These are phyloP conservation scores for Oxystoma pomonae DNA, from an alignment of 2,888 invertebrate species.

Conservation along the genomic window DNA sequence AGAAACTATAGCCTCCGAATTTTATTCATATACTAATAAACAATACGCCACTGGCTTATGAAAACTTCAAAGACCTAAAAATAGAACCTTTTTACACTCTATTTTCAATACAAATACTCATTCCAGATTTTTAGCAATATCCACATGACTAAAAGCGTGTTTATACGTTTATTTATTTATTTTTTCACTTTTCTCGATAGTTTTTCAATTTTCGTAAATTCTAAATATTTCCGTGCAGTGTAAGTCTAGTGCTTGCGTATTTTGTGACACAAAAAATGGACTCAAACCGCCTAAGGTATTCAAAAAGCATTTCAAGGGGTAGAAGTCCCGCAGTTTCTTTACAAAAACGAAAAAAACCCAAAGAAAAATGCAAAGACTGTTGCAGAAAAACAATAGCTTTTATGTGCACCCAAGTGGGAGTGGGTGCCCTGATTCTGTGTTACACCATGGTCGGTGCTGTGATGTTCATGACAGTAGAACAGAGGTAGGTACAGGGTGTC, in stretches of 20 bases:
- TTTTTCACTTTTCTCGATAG: no score
- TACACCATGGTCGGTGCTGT: slow-evolving; percentile 84
- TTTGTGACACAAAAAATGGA: neutral
- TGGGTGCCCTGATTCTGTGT: slow-evolving; percentile 81
- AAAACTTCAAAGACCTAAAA: neutral
- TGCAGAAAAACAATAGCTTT: slow-evolving; percentile 82
- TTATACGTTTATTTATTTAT: no score
- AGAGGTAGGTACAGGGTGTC: slow-evolving; percentile 40
- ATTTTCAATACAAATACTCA: no score
- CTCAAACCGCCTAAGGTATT: neutral
- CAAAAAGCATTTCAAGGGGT: neutral
- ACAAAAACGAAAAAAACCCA: slow-evolving; percentile 42
- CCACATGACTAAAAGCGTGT: no score
- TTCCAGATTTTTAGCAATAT: no score
- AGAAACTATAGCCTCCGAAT: no score
- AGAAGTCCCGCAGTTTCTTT: neutral
- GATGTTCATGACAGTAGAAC: slow-evolving; percentile 75
- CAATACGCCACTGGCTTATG: neutral
- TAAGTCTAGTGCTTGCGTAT: no score
- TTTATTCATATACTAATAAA: no score
- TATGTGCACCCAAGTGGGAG: slow-evolving; percentile 91
- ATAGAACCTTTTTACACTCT: neutral
- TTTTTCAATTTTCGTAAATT: no score
- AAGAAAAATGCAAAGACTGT: slow-evolving; percentile 78
- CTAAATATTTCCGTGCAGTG: no score